phyloP scores from a whole-genome alignment of 2,113 vertebrate species.

The Anser cygnoides region DNA sequence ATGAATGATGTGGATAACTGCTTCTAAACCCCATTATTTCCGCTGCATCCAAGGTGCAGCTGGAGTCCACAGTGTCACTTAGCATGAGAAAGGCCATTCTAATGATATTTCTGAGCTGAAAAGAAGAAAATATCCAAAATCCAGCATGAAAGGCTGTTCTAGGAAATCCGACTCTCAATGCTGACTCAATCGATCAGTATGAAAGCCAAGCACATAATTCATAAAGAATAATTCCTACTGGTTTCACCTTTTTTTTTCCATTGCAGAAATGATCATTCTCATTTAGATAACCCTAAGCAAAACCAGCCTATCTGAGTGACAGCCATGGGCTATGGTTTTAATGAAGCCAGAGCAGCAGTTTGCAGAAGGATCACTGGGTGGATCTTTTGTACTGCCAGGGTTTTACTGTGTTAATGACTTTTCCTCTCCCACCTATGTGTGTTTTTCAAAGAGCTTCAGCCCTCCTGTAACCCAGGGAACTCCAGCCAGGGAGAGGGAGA shows the following conservation, averaged over 20 bases:
- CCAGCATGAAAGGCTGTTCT: conserved; percentile 33
- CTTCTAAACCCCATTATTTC: conserved; percentile 1
- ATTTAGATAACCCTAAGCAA: not conserved
- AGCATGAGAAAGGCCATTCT: not conserved
- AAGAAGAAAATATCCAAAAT: conserved; percentile 41
- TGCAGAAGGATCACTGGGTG: not conserved
- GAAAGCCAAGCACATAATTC: conserved; percentile 33
- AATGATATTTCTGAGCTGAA: not conserved
- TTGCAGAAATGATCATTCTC: conserved; percentile 24
- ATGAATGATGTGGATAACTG: not conserved
- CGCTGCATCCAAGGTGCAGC: not conserved
- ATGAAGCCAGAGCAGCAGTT: conserved; percentile 41
- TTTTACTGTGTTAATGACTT: conserved; percentile 41
- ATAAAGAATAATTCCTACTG: conserved; percentile 22
- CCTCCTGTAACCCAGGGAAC: not conserved
- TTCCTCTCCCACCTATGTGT: not conserved
- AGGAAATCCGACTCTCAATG: not conserved
- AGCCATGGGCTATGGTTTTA: not conserved
- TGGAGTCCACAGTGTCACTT: not conserved
- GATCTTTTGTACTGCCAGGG: not conserved
- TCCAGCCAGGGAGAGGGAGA: not conserved
- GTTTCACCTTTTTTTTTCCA: not conserved
- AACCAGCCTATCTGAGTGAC: not conserved
- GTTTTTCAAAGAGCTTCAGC: not conserved
- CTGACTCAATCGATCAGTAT: conserved; percentile 25